Conservation (phyloP, 92 coral and sea anemone genomes). For the Blastomussa wellsi region DNA sequence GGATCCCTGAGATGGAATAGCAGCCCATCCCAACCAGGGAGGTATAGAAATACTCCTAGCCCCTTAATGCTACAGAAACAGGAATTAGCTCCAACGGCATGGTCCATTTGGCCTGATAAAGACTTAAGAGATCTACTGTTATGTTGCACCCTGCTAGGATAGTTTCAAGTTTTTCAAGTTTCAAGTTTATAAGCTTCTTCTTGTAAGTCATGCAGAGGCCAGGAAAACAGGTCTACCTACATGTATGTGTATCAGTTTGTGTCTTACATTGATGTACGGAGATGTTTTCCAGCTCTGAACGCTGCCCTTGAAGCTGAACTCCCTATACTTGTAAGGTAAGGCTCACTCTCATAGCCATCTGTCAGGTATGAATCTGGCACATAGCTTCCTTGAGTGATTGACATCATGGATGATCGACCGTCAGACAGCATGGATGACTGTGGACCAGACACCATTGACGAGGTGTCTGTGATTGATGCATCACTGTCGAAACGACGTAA, state of each 20-base stretch:
- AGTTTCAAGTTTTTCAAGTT: too few relatives aligned
- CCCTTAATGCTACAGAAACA: too few relatives aligned
- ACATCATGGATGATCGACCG: conserved; percentile 87
- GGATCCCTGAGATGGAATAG: too few relatives aligned
- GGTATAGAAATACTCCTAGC: too few relatives aligned
- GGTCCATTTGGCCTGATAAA: too few relatives aligned
- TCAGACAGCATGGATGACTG: conserved; percentile 83
- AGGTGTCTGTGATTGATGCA: conserved; percentile 68
- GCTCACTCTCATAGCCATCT: conserved; percentile 92
- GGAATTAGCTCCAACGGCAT: too few relatives aligned
- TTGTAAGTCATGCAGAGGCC: too few relatives aligned
- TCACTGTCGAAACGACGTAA: conserved; percentile 79
- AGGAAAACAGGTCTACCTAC: neutral
- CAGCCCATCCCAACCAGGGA: too few relatives aligned
- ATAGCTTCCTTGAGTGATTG: conserved; percentile 93
- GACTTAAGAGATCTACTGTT: too few relatives aligned
- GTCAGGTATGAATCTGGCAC: conserved; percentile 86
- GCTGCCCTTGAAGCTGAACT: conserved; percentile 73
- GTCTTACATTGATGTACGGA: conserved; percentile 45
- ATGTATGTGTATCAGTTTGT: neutral
- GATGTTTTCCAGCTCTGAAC: conserved; percentile 68
- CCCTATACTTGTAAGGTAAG: conserved; percentile 69
- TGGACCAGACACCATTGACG: conserved; percentile 86
- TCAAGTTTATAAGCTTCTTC: too few relatives aligned
- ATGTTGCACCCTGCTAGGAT: too few relatives aligned